Conservation (phyloP, 2,888 invertebrate genomes). For the Schizotus pectinicornis region DNA sequence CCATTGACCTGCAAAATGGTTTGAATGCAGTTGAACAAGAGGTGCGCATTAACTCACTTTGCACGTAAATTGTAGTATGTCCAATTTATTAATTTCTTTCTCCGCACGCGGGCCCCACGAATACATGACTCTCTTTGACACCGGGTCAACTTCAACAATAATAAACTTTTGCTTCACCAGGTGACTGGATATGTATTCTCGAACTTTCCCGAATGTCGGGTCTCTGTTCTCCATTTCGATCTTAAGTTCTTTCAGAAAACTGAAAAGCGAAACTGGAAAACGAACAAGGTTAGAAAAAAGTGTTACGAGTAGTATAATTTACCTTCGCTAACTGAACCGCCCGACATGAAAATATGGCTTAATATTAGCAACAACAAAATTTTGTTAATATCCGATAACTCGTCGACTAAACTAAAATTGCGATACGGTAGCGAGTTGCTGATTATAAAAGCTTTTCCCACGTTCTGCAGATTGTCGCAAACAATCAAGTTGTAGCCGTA, state of each 20-base stretch:
- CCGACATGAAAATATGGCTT: slow-evolving; percentile 46
- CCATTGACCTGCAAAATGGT: slow-evolving; percentile 40
- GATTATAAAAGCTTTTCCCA: slow-evolving; percentile 41
- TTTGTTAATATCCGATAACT: slow-evolving; percentile 34
- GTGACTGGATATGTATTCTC: slow-evolving; percentile 40
- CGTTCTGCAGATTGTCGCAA: slow-evolving; percentile 28
- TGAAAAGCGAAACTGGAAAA: slow-evolving; percentile 42
- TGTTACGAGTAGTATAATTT: slow-evolving; percentile 20
- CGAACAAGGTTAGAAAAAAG: neutral
- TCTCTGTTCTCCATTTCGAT: slow-evolving; percentile 43
- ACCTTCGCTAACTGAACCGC: slow-evolving; percentile 42
- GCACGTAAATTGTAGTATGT: slow-evolving; percentile 45
- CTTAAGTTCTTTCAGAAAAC: slow-evolving; percentile 40
- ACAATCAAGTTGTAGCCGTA: slow-evolving; percentile 44
- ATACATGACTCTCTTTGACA: slow-evolving; percentile 37
- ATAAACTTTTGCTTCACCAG: slow-evolving; percentile 44
- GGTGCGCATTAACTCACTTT: slow-evolving; percentile 35
- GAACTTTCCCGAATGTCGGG: slow-evolving; percentile 43
- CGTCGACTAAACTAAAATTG: slow-evolving; percentile 29
- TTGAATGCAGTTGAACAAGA: neutral
- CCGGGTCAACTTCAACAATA: slow-evolving; percentile 36
- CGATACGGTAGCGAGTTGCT: slow-evolving; percentile 39
- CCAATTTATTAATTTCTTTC: slow-evolving; percentile 45
- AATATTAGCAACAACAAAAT: slow-evolving; percentile 43
- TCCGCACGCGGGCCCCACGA: slow-evolving; percentile 46